Percentiles rank a stretch among this genome's conserved stretches.
Evolutionary conservation across 2,888 invertebrate genomes (phyloP).

Genomic region (Malachius bipustulatus): DNA sequence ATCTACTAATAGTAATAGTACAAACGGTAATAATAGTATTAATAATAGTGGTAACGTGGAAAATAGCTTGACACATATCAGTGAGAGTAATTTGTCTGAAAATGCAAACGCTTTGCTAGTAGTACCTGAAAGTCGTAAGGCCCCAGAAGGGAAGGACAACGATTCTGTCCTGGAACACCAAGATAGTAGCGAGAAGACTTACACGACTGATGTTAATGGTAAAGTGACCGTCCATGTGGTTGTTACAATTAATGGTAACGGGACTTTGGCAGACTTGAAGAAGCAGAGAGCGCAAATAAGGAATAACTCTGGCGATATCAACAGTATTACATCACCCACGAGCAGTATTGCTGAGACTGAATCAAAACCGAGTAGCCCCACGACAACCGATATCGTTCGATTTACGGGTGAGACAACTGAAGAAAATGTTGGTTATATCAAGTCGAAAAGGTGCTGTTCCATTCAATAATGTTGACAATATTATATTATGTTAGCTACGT

Average conservation of each 20-base stretch:
- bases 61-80: slow-evolving; percentile 6
- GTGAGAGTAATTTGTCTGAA: neutral
- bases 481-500: too few species aligned
- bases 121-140: slow-evolving; percentile 42
- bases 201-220: slow-evolving; percentile 64
- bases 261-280: slow-evolving; percentile 84
- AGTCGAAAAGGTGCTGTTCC: slow-evolving; percentile 59
- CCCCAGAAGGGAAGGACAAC: slow-evolving; percentile 74
- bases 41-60: slow-evolving; percentile 1
- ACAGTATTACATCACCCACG: slow-evolving; percentile 31
- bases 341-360: slow-evolving; percentile 39
- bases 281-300: slow-evolving; percentile 80
- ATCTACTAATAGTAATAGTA: slow-evolving; percentile 8
- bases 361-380: slow-evolving; percentile 35
- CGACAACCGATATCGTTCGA: slow-evolving; percentile 42
- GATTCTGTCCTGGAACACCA: slow-evolving; percentile 53
- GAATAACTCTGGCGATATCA: slow-evolving; percentile 45
- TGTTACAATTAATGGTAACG: slow-evolving; percentile 65
- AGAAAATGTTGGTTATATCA: slow-evolving; percentile 63
- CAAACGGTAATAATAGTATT: slow-evolving; percentile 10
- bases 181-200: slow-evolving; percentile 42
- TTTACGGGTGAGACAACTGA: slow-evolving; percentile 62
- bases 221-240: slow-evolving; percentile 43
- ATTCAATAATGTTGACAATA: slow-evolving; percentile 46
- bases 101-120: slow-evolving; percentile 18